phyloP scores from a whole-genome alignment of 2,797 vertebrate genomes.

The Antrozous pallidus region DNA sequence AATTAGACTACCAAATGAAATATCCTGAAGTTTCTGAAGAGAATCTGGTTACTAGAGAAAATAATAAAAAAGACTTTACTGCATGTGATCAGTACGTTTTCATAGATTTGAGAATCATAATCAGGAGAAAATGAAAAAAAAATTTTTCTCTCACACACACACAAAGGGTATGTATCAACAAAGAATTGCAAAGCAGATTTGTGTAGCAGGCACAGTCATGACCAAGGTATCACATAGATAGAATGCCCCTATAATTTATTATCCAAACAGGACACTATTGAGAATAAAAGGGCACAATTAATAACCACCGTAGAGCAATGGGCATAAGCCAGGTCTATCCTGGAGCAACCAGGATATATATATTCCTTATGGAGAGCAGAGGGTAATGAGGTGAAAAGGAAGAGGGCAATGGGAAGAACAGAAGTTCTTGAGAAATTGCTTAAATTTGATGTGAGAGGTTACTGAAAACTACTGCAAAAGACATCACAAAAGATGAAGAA shows the following conservation, averaged over 20 bases:
- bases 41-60: background rate
- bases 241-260: background rate
- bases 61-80: background rate
- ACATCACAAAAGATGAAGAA: background rate
- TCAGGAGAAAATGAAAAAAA: background rate
- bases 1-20: background rate
- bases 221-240: background rate
- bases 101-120: background rate
- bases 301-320: background rate
- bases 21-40: background rate
- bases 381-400: background rate
- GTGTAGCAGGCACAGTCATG: background rate
- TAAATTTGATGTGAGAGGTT: background rate
- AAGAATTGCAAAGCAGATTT: background rate
- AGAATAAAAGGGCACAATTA: background rate
- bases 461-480: background rate
- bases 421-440: background rate
- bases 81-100: background rate
- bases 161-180: background rate
- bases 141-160: background rate
- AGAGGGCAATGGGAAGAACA: background rate
- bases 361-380: background rate
- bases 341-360: background rate
- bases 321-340: background rate
- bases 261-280: background rate